Evolutionary conservation across 2,888 invertebrate species (phyloP), one percentile per base, ranked within the genome.

Genomic region (Catocala sponsa): DNA sequence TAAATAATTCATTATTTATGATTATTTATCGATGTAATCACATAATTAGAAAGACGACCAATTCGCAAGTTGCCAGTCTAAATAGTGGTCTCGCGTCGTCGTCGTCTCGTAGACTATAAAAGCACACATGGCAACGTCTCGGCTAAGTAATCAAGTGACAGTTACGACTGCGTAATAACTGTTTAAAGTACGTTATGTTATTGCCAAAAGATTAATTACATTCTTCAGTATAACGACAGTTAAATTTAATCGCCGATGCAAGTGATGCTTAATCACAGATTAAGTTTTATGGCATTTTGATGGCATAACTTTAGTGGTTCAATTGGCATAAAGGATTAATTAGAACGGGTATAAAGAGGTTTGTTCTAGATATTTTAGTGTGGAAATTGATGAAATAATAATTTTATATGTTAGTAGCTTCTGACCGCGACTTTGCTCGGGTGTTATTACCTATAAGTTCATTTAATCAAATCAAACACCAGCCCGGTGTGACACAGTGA

Each of bases 81-180:
- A 1, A 25, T 25, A 25, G 25, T 2, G 1, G 1, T 25, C 2
- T 25, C 25, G 25, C 25, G 38, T 70, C 58, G 59, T 59, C 5
- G 42, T 63, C 65, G 65, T 55, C n/a, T 64, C 68, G 60, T 59
- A 0, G 50, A 5, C 0, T 61, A 11, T 67, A 72, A 75, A 71
- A 55, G 13, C 32, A 7, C 46, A 38, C 6, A 44, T 56, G 51
- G 56, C 58, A 51, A 48, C 50, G 48, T 65, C 49, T 54, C 15
- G 9, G 32, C 41, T 25, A 48, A 68, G 73, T 81, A 80, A 82
- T 82, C 76, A 76, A 77, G 79, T 74, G 74, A 80, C 79, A 70
- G 72, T 84, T 80, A 84, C 84, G 82, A 79, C 79, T 66, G 56
- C 62, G 80, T 83, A 84, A 85, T 82, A 83, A 83, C 80, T 75